Conservation (phyloP, 2,888 invertebrate genomes). For the Rhingia rostrata region DNA sequence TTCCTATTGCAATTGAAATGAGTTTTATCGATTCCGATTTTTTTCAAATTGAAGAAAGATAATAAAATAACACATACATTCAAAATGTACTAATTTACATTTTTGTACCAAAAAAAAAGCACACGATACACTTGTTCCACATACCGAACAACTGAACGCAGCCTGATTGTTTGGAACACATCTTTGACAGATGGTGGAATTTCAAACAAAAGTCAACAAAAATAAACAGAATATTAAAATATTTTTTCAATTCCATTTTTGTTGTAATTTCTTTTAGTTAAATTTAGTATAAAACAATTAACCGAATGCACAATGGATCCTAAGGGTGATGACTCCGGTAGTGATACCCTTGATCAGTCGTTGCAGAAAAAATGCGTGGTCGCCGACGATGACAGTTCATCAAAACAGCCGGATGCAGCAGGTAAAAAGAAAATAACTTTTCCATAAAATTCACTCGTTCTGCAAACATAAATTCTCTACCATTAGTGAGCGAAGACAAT, state of each 20-base stretch:
- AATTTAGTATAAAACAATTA: slow-evolving; percentile 62
- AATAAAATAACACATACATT: background rate
- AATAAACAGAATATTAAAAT: slow-evolving; percentile 72
- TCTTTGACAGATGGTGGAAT: slow-evolving; percentile 69
- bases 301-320: slow-evolving; percentile 78
- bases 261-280: slow-evolving; percentile 62
- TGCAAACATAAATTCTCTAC: slow-evolving; percentile 4
- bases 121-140: slow-evolving; percentile 3
- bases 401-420: slow-evolving; percentile 74
- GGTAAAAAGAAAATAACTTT: slow-evolving; percentile 55
- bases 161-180: slow-evolving; percentile 26
- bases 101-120: slow-evolving; percentile 17
- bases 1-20: no score
- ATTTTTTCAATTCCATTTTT: slow-evolving; percentile 60
- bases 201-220: slow-evolving; percentile 75
- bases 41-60: no score
- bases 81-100: background rate
- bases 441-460: background rate
- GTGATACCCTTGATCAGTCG: slow-evolving; percentile 80
- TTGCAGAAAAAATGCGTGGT: slow-evolving; percentile 80
- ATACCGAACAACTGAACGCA: slow-evolving; percentile 9
- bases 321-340: slow-evolving; percentile 80
- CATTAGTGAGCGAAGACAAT: slow-evolving; percentile 75
- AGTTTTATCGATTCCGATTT: no score
- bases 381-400: slow-evolving; percentile 75